Conservation (phyloP, 37 sponge, comb jelly and placozoan species). For the Oscarella lobularis region DNA sequence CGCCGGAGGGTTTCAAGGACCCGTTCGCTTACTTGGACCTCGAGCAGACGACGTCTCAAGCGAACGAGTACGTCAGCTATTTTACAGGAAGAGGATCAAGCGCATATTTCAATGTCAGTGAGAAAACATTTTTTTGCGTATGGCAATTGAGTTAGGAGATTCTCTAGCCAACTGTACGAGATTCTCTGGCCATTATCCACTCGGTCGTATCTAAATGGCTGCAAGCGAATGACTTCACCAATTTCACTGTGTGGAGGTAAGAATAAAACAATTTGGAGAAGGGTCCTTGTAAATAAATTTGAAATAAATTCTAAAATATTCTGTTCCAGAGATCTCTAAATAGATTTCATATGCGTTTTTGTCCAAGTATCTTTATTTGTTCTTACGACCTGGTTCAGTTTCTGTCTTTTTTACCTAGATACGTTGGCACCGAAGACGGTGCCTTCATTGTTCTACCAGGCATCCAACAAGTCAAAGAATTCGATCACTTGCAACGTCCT, state of each 20-base stretch:
- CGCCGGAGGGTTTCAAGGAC: constrained; percentile 1
- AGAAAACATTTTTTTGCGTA: neutral
- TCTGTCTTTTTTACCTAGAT: too few species aligned
- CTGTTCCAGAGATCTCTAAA: too few species aligned
- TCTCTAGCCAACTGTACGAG: neutral
- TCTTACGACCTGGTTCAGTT: too few species aligned
- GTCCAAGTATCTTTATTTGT: too few species aligned
- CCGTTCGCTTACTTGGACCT: neutral
- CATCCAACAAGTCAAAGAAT: neutral
- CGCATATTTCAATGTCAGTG: constrained; percentile 1
- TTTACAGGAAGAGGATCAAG: neutral
- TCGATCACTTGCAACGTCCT: neutral
- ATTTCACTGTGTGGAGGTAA: neutral
- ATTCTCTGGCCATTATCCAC: neutral
- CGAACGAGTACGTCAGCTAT: neutral
- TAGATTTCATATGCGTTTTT: too few species aligned
- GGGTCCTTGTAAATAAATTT: too few species aligned
- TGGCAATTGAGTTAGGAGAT: neutral
- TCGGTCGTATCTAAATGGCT: neutral
- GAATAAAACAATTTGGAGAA: too few species aligned
- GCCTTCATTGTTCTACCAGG: neutral
- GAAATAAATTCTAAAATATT: too few species aligned
- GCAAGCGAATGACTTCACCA: neutral
- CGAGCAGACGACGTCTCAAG: neutral
- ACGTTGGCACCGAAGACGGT: neutral